Evolutionary conservation across 2,888 invertebrate genomes (phyloP).

Genomic region (Tridacna gigas): DNA sequence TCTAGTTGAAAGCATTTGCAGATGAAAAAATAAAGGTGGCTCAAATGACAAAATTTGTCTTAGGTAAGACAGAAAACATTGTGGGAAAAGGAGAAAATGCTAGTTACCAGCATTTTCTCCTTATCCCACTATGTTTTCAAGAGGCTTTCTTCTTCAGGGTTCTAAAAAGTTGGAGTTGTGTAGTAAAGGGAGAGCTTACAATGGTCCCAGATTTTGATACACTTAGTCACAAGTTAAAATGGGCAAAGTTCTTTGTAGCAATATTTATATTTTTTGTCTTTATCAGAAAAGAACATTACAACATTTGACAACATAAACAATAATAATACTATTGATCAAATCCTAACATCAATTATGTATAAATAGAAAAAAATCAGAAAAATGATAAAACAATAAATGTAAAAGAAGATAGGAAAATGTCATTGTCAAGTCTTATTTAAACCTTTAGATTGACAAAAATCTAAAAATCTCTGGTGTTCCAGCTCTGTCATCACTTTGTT

Average conservation of each 20-base stretch:
- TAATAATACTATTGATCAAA: neutral
- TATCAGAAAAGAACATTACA: neutral
- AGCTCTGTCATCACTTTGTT: slow-evolving; percentile 81
- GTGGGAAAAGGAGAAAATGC: neutral
- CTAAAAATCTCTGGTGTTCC: slow-evolving; percentile 76
- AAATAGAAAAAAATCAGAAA: neutral
- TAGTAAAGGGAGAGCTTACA: too few species aligned
- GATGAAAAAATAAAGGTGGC: too few species aligned
- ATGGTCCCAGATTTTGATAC: too few species aligned
- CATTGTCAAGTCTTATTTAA: slow-evolving; percentile 46
- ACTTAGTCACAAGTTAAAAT: too few species aligned
- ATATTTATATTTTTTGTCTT: neutral
- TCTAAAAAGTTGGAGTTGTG: too few species aligned
- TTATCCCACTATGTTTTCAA: neutral
- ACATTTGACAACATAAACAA: neutral
- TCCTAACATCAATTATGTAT: neutral
- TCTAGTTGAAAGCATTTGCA: too few species aligned
- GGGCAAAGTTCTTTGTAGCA: too few species aligned
- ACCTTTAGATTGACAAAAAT: slow-evolving; percentile 73
- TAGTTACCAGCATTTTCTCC: neutral
- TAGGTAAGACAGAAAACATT: too few species aligned
- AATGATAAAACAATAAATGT: neutral
- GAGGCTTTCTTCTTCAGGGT: too few species aligned
- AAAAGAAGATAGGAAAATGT: neutral
- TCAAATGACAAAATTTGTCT: too few species aligned